Evolutionary conservation across 2,113 vertebrate genomes (phyloP), one percentile per base, ranked within the genome.

Genomic region (Baryphthengus martii): DNA sequence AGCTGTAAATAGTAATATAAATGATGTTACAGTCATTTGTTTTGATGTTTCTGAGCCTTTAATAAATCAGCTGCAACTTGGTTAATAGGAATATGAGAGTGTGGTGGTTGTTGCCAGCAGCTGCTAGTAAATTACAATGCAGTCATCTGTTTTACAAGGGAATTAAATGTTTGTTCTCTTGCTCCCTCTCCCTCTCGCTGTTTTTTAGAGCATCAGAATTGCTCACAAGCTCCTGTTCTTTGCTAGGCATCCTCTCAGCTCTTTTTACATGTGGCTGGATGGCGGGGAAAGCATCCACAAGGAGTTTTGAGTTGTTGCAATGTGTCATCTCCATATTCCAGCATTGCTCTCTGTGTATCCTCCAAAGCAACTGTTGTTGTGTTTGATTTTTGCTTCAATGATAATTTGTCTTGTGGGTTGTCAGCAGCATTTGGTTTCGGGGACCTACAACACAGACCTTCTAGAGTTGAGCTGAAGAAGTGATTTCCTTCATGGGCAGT

Each of bases 11-110:
- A 98, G 97, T 97, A 96, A 96, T 97, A 96, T 98, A 98, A 97
- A 97, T 98, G 97, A 98, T 98, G 97, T 98, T 97, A 98, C 97
- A 98, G 97, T 97, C 98, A 97, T 98, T 98, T 98, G 97, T 98
- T 98, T 98, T 98, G 98, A 98, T 98, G 97, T 97, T 97, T 97
- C 97, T 44, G 88, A 97, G 97, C 97, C 98, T 97, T 97, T 98
- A 98, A 98, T 98, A 98, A 98, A 98, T 98, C 98, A 98, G 94
- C 97, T 96, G 95, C 95, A 94, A 96, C 97, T 98, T 97, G 92
- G 96, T 98, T 98, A 98, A 98, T 98, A 98, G 97, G 97, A 97
- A 97, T 97, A 97, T 97, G 97, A 98, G 96, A 96, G 94, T 37
- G 91, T 93, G 88, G 96, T 66, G 61, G 65, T 96, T 93, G 86